Percentiles rank a stretch among this genome's conserved stretches.
phyloP scores from a whole-genome alignment of 92 coral and sea anemone species.

The Palythoa grandis region DNA sequence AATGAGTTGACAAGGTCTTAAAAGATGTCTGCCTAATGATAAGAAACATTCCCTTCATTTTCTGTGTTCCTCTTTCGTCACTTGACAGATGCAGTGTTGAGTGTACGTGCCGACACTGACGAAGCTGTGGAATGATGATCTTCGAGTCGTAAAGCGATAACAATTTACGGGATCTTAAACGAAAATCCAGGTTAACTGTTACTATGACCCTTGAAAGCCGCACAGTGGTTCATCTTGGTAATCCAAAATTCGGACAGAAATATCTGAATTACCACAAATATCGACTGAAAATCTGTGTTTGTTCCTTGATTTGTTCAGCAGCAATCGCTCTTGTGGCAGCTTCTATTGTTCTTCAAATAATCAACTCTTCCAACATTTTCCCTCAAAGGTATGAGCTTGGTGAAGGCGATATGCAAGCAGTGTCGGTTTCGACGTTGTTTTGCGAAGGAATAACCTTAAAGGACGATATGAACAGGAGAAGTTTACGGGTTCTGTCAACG shows the following conservation, averaged over 20 bases:
- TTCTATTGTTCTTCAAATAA: slow-evolving; percentile 72
- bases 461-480: slow-evolving; percentile 51
- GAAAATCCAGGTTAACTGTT: slow-evolving; percentile 14
- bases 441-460: slow-evolving; percentile 79
- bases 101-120: not conserved
- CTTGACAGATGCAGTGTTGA: not conserved
- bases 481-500: slow-evolving; percentile 61
- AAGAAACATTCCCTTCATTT: slow-evolving; percentile 39
- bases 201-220: slow-evolving; percentile 34
- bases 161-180: not conserved
- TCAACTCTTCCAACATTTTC: slow-evolving; percentile 69
- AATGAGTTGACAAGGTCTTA: slow-evolving; percentile 38
- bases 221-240: slow-evolving; percentile 31
- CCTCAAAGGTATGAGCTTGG: slow-evolving; percentile 75
- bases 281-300: slow-evolving; percentile 74
- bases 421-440: slow-evolving; percentile 77
- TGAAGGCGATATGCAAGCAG: slow-evolving; percentile 76
- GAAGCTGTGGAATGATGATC: not conserved
- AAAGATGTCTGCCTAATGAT: slow-evolving; percentile 17
- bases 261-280: slow-evolving; percentile 63
- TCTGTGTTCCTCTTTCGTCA: slow-evolving; percentile 41
- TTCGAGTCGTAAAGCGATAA: slow-evolving; percentile 15
- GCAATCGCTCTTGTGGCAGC: slow-evolving; percentile 64
- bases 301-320: slow-evolving; percentile 63
- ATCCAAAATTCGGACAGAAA: slow-evolving; percentile 22